Base-by-base conservation (phyloP, 35 echinoderm and acorn worm species). In the Heliocidaris tuberculata region DNA sequence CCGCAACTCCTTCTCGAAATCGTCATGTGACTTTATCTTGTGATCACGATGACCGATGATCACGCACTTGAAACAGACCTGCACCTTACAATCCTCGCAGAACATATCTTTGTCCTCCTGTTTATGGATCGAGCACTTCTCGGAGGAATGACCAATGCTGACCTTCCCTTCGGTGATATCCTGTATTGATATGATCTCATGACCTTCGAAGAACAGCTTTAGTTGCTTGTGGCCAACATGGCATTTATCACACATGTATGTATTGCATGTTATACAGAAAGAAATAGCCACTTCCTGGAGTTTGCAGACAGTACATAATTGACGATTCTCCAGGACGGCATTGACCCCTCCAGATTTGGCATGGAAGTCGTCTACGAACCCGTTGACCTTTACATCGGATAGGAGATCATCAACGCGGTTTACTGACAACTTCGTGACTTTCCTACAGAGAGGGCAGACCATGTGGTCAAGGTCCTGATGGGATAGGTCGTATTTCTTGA, bases 391-490 rank as follows among this genome's bases (percentile, higher is more conserved):
- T 2, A 86, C 85, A 86, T 86, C n/a, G 21, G 85, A 21, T 9
- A 32, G 85, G n/a, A 86, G 31, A 32, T 32, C 85, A 24, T 86
- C 85, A 5, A 86, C 85, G 9, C 85, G 85, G n/a, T 86, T 86
- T 32, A 5, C 13, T 2, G 27, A 32, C n/a, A 86, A 86, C 85
- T 29, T 29, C n/a, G 85, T 86, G 13, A 86, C 31, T 9, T 13
- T 32, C 31, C 10, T 29, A 21, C 85, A 86, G 85, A 86, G n/a
- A 86, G 85, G 85, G 31, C 85, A 86, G n/a, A 86, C 85, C 85
- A 86, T 86, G 85, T 86, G 85, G 21, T 86, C 85, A 29, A 30
- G 85, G n/a, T 86, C 85, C 85, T 86, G n/a, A 24, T 32, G 85
- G 85, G 85, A 30, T 32, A 29, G 27, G 85, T 86, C 85, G 9